A percentile compares a stretch with the other conserved stretches of the same genome.
These are phyloP conservation scores for Actinopyga echinites DNA, from an alignment of 53 echinoderm and acorn worm genomes.

Conservation along the genomic window DNA sequence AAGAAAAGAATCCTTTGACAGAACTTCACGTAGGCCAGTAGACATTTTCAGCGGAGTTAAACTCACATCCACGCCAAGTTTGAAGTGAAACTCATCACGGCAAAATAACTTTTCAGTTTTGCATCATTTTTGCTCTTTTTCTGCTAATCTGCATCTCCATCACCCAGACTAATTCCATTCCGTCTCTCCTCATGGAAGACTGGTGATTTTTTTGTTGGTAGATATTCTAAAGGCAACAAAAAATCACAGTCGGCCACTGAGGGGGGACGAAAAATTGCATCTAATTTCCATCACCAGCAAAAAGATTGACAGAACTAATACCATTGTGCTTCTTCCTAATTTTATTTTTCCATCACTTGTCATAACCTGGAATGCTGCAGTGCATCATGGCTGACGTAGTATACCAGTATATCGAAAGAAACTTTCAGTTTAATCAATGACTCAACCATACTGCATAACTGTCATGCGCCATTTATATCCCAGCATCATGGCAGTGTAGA, in stretches of 20 bases:
- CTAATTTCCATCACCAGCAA: constrained; percentile 10
- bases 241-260: constrained; percentile 99
- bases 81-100: no score
- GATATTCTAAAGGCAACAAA: constrained; percentile 81
- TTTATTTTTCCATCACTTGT: background rate
- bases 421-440: no score
- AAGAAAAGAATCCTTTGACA: no score
- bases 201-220: constrained; percentile 99
- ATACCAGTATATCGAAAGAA: no score
- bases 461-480: no score
- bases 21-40: no score
- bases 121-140: background rate
- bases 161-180: constrained; percentile 25
- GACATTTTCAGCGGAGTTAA: no score
- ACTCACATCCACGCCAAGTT: no score
- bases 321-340: constrained; percentile 15
- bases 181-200: constrained; percentile 88
- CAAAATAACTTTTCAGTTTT: background rate
- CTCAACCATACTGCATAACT: no score
- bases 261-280: constrained; percentile 56
- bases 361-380: constrained; percentile 17
- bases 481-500: no score
- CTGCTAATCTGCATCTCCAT: constrained; percentile 34
- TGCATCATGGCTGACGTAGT: constrained; percentile 8
- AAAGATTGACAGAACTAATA: background rate